Conservation (phyloP, 2,888 invertebrate genomes). For the Agriopis aurantiaria region DNA sequence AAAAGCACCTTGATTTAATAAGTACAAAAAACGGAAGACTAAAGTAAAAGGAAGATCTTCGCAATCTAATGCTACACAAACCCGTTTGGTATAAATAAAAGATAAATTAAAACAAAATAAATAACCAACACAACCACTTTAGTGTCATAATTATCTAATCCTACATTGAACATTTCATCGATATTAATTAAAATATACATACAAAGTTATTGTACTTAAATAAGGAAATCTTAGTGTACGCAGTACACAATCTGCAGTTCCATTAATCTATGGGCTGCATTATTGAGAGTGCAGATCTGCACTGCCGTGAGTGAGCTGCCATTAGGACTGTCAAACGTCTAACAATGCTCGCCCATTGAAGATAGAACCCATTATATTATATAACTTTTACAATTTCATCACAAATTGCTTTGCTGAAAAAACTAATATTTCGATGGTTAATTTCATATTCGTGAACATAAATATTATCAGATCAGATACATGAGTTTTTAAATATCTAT, state of each 20-base stretch:
- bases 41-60: constrained; percentile 69
- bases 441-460: constrained; percentile 12
- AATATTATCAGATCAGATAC: constrained; percentile 23
- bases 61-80: constrained; percentile 69
- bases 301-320: neutral
- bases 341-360: constrained; percentile 12
- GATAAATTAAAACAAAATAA: constrained; percentile 82
- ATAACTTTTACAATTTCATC: constrained; percentile 17
- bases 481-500: constrained; percentile 3
- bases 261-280: constrained; percentile 20
- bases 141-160: constrained; percentile 68
- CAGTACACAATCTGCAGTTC: constrained; percentile 42
- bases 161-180: constrained; percentile 65
- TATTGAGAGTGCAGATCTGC: neutral
- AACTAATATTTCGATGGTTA: constrained; percentile 16
- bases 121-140: constrained; percentile 84
- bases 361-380: constrained; percentile 27
- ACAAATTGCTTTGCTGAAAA: constrained; percentile 6
- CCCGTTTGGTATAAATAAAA: constrained; percentile 82
- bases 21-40: constrained; percentile 83
- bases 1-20: constrained; percentile 76
- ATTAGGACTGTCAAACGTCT: neutral
- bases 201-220: constrained; percentile 63
- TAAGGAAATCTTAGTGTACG: constrained; percentile 52
- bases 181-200: constrained; percentile 61